phyloP scores from a whole-genome alignment of 2,888 invertebrate genomes.

The Ceratothoa steindachneri region DNA sequence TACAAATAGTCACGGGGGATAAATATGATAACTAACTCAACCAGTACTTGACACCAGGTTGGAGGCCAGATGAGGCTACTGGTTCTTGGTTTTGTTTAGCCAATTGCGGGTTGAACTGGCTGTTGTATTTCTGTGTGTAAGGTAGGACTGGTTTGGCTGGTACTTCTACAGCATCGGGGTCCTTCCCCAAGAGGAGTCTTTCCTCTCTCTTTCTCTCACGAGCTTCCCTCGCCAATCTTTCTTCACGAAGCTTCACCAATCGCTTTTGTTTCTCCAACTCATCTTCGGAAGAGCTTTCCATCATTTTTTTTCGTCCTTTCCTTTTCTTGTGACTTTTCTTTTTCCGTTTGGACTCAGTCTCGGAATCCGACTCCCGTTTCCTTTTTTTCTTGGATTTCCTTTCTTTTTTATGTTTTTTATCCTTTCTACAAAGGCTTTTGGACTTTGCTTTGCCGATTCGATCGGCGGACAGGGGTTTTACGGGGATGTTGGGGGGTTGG shows the following conservation, averaged over 20 bases:
- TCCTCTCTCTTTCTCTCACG: conserved; percentile 70
- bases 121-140: conserved; percentile 80
- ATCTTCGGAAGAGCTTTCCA: background rate
- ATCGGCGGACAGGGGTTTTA: background rate
- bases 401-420: conserved; percentile 42
- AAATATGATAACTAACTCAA: background rate
- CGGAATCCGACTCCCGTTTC: conserved; percentile 48
- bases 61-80: background rate
- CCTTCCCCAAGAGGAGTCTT: conserved; percentile 62
- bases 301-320: conserved; percentile 43
- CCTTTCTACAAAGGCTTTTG: conserved; percentile 22
- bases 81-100: conserved; percentile 52
- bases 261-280: conserved; percentile 53
- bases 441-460: conserved; percentile 22
- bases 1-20: no score
- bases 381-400: conserved; percentile 51
- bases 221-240: conserved; percentile 74
- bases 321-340: conserved; percentile 48
- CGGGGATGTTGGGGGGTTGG: background rate
- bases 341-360: conserved; percentile 47
- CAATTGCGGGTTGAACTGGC: conserved; percentile 83
- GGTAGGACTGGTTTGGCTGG: conserved; percentile 49
- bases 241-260: conserved; percentile 68
- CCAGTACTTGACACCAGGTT: background rate
- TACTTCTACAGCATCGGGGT: conserved; percentile 50